These are phyloP conservation scores for Thymelicus sylvestris DNA, from an alignment of 2,888 invertebrate genomes.

Conservation along the genomic window DNA sequence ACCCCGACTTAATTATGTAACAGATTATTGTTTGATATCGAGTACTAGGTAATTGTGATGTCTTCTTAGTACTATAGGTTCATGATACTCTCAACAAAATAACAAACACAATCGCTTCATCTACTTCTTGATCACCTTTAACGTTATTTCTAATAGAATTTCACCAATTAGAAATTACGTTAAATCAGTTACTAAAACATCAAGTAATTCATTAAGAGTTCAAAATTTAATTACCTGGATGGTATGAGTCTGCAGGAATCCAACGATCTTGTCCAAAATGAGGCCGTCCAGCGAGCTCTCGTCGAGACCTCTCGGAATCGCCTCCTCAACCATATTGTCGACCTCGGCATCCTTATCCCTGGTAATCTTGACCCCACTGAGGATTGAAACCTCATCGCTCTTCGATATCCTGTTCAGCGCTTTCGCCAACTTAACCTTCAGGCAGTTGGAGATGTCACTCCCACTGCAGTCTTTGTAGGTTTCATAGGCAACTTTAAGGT, in stretches of 20 bases:
- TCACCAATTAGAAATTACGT: no score
- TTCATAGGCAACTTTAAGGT: constrained; percentile 90
- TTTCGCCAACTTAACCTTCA: constrained; percentile 91
- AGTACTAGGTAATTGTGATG: no score
- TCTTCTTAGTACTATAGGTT: no score
- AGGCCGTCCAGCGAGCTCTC: constrained; percentile 90
- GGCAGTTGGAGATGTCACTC: constrained; percentile 88
- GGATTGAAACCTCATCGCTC: constrained; percentile 87
- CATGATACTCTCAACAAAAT: no score
- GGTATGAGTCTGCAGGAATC: constrained; percentile 91
- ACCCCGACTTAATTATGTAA: no score
- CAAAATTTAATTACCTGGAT: constrained; percentile 85
- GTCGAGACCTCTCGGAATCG: constrained; percentile 89
- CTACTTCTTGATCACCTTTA: no score
- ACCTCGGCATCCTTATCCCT: constrained; percentile 84
- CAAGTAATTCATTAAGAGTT: no score
- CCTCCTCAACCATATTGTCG: constrained; percentile 86
- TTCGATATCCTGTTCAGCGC: constrained; percentile 90
- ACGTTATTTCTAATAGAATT: no score
- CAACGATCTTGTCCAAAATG: constrained; percentile 89
- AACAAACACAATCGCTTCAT: no score
- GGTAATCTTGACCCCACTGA: constrained; percentile 91
- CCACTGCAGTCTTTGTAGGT: constrained; percentile 92
- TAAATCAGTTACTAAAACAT: no score
- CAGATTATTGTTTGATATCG: no score